Evolutionary conservation across 2,888 invertebrate genomes (phyloP), one percentile per base, ranked within the genome.

Genomic region (Pegoplata infirma): DNA sequence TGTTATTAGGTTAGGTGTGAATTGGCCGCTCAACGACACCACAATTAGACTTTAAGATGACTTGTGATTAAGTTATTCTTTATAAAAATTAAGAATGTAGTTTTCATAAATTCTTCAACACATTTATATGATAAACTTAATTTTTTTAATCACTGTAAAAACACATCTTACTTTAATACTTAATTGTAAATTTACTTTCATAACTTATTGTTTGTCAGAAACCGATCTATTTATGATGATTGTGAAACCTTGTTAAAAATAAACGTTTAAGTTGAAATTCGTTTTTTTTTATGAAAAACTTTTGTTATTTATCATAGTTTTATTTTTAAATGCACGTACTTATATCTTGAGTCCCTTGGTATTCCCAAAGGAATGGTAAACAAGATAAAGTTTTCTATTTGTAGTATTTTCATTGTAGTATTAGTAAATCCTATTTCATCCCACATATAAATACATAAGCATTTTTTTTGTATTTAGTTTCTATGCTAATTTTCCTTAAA

Each of bases 401-500:
- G 21, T 58, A 7, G 16, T 21, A 21, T 58, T n/a, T 46, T 21
- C 3, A 2, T 32, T 58, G 5, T 58, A 6, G n/a, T n/a, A n/a
- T n/a, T n/a, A n/a, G 0, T 6, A 59, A 59, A 59, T 46, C 46
- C n/a, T n/a, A 44, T 46, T 59, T 59, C 44, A 25, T 14, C 25
- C 32, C 8, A 7, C 8, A 32, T 8, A 4, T 8, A 32, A 5
- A 32, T 10, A 32, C 25, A 25, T 25, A 3, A 25, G n/a, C 25
- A 25, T 25, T 3, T n/a, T 6, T 25, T 3, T 6, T 6, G 6
- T 25, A 25, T n/a, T 12, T n/a, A 32, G 28, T 63, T 25, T 14
- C n/a, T 46, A 68, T 68, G 47, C 21, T 46, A 68, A 58, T 68
- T 49, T 5, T 68, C 12, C 21, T 21, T 4, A 40, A 4, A 58